Evolutionary conservation across 2,113 vertebrate genomes (phyloP).

Genomic region (Sander lucioperca): DNA sequence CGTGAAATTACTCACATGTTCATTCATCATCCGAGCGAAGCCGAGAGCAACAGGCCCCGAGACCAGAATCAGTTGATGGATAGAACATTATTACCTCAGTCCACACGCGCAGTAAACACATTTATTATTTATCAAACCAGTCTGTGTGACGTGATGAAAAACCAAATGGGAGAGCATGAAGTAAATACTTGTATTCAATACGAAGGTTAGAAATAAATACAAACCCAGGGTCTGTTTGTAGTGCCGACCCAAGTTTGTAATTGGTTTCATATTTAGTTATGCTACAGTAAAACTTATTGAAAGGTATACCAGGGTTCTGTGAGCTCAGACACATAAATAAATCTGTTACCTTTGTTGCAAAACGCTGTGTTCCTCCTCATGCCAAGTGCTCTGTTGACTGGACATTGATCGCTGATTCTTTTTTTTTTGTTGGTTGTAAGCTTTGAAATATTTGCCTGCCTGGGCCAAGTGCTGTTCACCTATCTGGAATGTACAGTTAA

Average conservation of each 20-base stretch:
- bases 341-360: conserved; percentile 77
- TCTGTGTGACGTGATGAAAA: conserved; percentile 63
- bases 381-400: conserved; percentile 76
- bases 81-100: conserved; percentile 74
- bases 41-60: conserved; percentile 54
- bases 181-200: conserved; percentile 45
- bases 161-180: conserved; percentile 49
- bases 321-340: conserved; percentile 80
- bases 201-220: conserved; percentile 24
- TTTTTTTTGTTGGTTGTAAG: conserved; percentile 69
- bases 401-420: conserved; percentile 70
- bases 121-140: conserved; percentile 78
- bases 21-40: conserved; percentile 78
- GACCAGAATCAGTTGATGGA: conserved; percentile 74
- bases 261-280: conserved; percentile 80
- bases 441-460: conserved; percentile 75
- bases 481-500: conserved; percentile 85
- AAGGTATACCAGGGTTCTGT: conserved; percentile 67
- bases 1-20: conserved; percentile 83
- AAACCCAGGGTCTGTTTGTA: conserved; percentile 63
- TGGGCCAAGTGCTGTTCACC: conserved; percentile 82
- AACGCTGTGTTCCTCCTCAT: conserved; percentile 63
- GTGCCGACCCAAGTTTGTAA: conserved; percentile 70
- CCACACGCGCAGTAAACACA: conserved; percentile 68
- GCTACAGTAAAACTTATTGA: conserved; percentile 73